phyloP scores from a whole-genome alignment of 2,797 vertebrate genomes.

The Sitta carolinensis region DNA sequence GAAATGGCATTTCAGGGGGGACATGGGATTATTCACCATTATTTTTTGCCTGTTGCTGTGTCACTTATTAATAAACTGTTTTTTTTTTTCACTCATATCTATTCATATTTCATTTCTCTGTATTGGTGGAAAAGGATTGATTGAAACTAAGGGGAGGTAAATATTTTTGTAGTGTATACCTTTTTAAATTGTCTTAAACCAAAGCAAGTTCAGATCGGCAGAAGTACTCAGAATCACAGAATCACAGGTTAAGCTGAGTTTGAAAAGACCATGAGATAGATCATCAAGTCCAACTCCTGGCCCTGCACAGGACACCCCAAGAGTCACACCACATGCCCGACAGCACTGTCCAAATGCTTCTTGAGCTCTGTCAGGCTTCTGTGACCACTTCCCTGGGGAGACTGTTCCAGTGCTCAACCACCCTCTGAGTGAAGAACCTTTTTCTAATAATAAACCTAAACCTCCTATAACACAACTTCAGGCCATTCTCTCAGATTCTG shows the following conservation, averaged over 20 bases:
- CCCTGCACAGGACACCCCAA: background rate
- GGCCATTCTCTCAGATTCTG: too few relatives aligned
- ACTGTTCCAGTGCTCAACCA: rapidly evolving
- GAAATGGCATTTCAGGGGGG: background rate
- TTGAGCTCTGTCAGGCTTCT: background rate
- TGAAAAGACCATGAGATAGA: background rate
- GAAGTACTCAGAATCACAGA: background rate
- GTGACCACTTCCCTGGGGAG: background rate
- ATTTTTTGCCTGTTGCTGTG: background rate
- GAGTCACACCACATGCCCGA: too few relatives aligned
- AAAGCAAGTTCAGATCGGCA: background rate
- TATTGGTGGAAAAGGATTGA: background rate
- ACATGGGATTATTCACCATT: background rate
- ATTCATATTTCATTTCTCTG: rapidly evolving
- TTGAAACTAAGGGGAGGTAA: background rate
- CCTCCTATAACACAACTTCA: too few relatives aligned
- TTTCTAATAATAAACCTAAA: background rate
- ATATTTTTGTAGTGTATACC: background rate
- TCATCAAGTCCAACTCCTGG: rapidly evolving
- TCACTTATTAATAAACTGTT: background rate
- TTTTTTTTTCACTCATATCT: background rate
- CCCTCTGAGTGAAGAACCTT: background rate
- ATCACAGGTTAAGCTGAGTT: background rate
- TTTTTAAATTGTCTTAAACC: background rate
- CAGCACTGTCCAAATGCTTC: rapidly evolving